A percentile compares a stretch with the other conserved stretches of the same genome.
Evolutionary conservation across 2,797 vertebrate genomes (phyloP).

Genomic region (Zalophus californianus): DNA sequence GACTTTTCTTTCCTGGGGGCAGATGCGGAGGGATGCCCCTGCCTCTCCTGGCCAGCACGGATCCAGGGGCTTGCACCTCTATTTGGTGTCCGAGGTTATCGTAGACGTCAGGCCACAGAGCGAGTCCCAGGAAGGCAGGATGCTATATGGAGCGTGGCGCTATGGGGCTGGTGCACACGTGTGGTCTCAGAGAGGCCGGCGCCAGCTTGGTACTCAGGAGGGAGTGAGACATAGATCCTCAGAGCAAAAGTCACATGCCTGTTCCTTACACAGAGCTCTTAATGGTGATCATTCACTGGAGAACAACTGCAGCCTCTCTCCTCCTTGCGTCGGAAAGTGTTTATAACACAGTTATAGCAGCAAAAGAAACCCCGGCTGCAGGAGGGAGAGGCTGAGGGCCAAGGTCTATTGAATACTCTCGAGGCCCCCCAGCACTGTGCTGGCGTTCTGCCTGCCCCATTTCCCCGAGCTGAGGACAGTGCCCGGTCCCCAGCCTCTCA

Average conservation of each 20-base stretch:
- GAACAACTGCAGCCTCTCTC: not conserved
- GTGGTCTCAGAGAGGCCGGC: accelerated
- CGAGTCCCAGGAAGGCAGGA: too few species aligned
- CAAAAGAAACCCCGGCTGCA: accelerated
- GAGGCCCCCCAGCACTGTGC: accelerated
- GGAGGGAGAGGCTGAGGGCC: accelerated
- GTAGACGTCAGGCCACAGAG: too few species aligned
- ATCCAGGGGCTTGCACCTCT: not conserved
- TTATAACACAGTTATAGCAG: not conserved
- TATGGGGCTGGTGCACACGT: accelerated
- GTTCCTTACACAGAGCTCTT: accelerated
- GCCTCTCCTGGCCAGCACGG: accelerated
- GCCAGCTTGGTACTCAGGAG: accelerated
- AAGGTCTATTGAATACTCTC: not conserved
- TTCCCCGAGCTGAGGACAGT: not conserved
- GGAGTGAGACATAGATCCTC: accelerated
- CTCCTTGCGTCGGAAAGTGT: not conserved
- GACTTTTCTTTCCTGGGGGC: not conserved
- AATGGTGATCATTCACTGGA: not conserved
- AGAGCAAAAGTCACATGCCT: accelerated
- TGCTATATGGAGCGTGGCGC: accelerated
- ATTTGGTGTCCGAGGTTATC: accelerated
- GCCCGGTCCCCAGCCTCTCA: accelerated
- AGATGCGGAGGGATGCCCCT: not conserved
- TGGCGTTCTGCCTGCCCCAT: accelerated